Evolutionary conservation across 2,888 invertebrate genomes (phyloP), one percentile per base, ranked within the genome.

Genomic region (Pecten maximus): DNA sequence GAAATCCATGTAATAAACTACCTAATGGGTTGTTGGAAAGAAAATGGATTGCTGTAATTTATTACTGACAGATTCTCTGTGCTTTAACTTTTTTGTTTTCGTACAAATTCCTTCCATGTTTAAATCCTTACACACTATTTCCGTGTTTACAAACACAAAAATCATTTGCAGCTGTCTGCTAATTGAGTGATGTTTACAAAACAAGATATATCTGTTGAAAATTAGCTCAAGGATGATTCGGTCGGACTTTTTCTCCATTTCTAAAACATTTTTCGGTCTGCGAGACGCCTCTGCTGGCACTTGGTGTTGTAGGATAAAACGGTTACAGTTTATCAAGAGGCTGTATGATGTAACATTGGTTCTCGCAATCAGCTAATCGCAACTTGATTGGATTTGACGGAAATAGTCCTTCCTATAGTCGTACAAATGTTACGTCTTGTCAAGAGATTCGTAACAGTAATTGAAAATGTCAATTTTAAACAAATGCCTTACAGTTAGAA

Each of bases 391-490:
- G 15, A 35, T 74, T 74, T 74, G 74, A 74, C 28, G 35, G 74
- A 74, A 28, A 74, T 74, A 12, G 40, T 88, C n/a, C 16, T 23
- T 88, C 44, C 28, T 28, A 10, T 23, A 88, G 88, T 23, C 35
- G 4, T 19, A 88, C 44, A 40, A 48, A 28, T 88, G 28, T 10
- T 28, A 23, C 8, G 50, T 16, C 44, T 28, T 39, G 50, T 88
- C 88, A 40, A 10, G 28, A 40, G 35, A 88, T 88, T 35, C 39
- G 16, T 48, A n/a, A 88, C 28, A 16, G 28, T 48, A 88, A 48
- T 88, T 28, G 40, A 40, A 87, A 87, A 48, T 88, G 88, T 88
- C 50, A 88, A 88, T 88, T 88, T 48, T n/a, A 16, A 88, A 44
- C 23, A 88, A 40, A 88, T 35, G 74, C 74, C 28, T 10, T 28